Evolutionary conservation across 2,113 vertebrate species (phyloP).

Genomic region (Bufo gargarizans): DNA sequence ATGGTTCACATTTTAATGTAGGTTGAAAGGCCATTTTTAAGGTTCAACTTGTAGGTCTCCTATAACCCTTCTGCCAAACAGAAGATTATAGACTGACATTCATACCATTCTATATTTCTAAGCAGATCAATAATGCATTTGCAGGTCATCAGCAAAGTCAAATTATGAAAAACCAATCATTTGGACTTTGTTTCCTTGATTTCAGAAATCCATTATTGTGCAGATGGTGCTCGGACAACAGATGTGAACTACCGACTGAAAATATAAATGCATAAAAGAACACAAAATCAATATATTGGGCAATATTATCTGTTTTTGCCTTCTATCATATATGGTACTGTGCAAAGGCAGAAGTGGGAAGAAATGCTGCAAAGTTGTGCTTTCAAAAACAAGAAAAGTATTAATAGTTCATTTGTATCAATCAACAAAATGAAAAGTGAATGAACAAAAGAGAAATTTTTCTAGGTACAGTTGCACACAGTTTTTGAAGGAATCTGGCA

Average conservation of each 20-base stretch:
- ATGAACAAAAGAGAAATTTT: no score
- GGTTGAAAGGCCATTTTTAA: background rate
- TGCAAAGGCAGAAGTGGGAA: no score
- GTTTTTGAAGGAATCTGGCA: no score
- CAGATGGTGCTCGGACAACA: background rate
- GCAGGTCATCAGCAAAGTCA: background rate
- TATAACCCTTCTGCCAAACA: background rate
- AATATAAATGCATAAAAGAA: background rate
- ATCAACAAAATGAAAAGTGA: no score
- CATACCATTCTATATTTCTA: background rate
- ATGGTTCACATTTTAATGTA: background rate
- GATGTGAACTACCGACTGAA: background rate
- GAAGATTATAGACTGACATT: background rate
- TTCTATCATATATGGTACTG: no score
- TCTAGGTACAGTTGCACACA: no score
- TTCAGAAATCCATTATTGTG: background rate
- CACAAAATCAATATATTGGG: background rate
- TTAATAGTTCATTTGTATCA: no score
- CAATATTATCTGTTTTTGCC: background rate
- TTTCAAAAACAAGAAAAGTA: background rate
- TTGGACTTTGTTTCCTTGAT: background rate
- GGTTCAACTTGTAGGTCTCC: background rate
- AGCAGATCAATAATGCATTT: background rate
- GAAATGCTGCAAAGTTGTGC: background rate
- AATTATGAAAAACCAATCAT: conserved; percentile 12